Conservation (phyloP, 2,888 invertebrate species). For the Eupeodes luniger region DNA sequence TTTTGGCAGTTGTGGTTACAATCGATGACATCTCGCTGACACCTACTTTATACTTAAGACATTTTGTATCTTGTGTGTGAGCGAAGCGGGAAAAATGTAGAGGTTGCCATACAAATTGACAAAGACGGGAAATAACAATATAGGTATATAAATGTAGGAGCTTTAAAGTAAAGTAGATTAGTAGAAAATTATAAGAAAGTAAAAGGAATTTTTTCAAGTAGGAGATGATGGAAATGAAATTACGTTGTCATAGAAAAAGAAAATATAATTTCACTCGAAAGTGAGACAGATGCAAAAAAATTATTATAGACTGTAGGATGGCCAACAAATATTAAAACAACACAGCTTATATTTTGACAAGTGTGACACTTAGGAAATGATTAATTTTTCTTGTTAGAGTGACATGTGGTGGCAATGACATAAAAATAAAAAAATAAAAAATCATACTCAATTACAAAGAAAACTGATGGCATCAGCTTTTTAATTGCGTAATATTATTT, state of each 20-base stretch:
- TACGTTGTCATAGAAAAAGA: conserved; percentile 13
- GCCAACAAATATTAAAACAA: conserved; percentile 2
- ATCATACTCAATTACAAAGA: no score
- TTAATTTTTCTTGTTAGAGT: neutral
- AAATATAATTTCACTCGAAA: neutral
- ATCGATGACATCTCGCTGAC: conserved; percentile 43
- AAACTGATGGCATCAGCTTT: no score
- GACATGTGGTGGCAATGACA: neutral
- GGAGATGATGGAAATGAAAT: conserved; percentile 36
- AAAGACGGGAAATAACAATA: neutral
- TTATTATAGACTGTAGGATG: conserved; percentile 29
- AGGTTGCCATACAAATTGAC: conserved; percentile 27
- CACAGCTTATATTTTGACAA: conserved; percentile 29
- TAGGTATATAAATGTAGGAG: conserved; percentile 9
- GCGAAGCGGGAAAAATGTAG: conserved; percentile 48
- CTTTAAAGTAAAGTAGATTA: conserved; percentile 24
- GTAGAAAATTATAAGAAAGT: conserved; percentile 19
- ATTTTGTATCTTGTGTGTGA: neutral
- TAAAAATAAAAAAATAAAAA: no score
- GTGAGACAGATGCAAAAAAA: neutral
- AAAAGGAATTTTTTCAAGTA: conserved; percentile 19
- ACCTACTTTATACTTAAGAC: conserved; percentile 47
- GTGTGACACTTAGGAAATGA: conserved; percentile 2
- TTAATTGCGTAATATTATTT: no score
- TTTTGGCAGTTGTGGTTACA: conserved; percentile 55